Conservation (phyloP, 2,113 vertebrate genomes). For the Hippotragus niger region DNA sequence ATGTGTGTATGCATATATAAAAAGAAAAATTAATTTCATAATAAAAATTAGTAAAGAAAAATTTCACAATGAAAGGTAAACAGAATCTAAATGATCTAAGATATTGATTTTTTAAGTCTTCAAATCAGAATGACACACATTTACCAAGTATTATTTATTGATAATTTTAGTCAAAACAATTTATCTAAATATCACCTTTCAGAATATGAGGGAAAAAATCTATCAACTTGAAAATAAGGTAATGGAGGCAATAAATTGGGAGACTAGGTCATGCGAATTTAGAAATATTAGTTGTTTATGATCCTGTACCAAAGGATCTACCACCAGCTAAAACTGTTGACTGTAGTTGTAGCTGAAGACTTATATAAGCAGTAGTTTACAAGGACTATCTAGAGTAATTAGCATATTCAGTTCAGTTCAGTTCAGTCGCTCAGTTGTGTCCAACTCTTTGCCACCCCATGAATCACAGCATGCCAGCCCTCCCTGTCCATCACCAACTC, state of each 20-base stretch:
- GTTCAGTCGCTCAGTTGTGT: too few relatives aligned
- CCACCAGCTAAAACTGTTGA: not conserved
- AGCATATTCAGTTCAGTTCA: not conserved
- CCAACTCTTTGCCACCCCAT: rapidly evolving
- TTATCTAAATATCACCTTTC: not conserved
- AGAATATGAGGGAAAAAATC: not conserved
- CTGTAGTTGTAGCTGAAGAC: not conserved
- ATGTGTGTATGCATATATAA: not conserved
- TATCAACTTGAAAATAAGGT: slow-evolving; percentile 7
- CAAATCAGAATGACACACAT: not conserved
- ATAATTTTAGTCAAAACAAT: not conserved
- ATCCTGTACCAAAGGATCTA: not conserved
- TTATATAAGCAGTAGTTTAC: not conserved
- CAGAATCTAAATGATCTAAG: not conserved
- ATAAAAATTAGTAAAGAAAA: not conserved
- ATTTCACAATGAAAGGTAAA: slow-evolving; percentile 11
- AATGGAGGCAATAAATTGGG: not conserved
- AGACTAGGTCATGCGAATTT: not conserved
- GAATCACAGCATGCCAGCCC: too few relatives aligned
- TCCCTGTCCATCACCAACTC: too few relatives aligned
- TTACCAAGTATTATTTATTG: not conserved
- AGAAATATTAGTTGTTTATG: slow-evolving; percentile 14
- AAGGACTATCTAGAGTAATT: not conserved
- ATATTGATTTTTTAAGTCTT: not conserved
- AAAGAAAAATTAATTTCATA: not conserved